Evolutionary conservation across 1,140 invertebrate genomes (phyloP).

Genomic region (Globodera rostochiensis): DNA sequence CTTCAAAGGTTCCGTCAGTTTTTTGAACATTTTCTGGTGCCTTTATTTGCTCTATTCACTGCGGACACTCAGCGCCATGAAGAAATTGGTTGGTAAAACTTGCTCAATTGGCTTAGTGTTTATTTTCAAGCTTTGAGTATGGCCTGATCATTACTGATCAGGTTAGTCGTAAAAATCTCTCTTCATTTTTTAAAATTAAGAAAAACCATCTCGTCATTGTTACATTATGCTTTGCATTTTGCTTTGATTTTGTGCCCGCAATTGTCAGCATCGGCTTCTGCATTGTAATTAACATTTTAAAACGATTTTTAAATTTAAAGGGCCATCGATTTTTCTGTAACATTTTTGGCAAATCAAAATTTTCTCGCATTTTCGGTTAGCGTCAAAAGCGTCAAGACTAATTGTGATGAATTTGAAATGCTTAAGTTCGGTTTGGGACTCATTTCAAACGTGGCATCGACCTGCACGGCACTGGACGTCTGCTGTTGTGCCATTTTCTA

Average conservation of each 20-base stretch:
- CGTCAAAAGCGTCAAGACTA: no score
- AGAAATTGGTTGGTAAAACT: not conserved
- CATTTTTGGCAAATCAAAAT: no score
- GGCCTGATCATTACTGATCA: no score
- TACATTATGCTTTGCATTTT: not conserved
- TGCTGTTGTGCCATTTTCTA: not conserved
- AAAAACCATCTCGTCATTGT: not conserved
- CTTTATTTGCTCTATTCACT: not conserved
- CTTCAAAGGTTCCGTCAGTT: not conserved
- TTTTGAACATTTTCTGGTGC: not conserved
- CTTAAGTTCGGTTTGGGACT: not conserved
- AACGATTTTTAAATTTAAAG: no score
- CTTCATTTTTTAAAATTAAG: not conserved
- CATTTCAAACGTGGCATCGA: not conserved
- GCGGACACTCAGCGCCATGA: not conserved
- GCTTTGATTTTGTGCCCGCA: not conserved
- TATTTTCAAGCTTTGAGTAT: not conserved
- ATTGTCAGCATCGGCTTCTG: not conserved
- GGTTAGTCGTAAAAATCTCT: not conserved
- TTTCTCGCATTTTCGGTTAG: no score
- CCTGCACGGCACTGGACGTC: not conserved
- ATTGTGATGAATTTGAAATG: no score
- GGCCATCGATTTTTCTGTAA: no score
- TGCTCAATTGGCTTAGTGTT: not conserved
- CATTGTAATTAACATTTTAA: no score